Evolutionary conservation across 2,797 vertebrate species (phyloP).

Genomic region (Podarcis lilfordi): DNA sequence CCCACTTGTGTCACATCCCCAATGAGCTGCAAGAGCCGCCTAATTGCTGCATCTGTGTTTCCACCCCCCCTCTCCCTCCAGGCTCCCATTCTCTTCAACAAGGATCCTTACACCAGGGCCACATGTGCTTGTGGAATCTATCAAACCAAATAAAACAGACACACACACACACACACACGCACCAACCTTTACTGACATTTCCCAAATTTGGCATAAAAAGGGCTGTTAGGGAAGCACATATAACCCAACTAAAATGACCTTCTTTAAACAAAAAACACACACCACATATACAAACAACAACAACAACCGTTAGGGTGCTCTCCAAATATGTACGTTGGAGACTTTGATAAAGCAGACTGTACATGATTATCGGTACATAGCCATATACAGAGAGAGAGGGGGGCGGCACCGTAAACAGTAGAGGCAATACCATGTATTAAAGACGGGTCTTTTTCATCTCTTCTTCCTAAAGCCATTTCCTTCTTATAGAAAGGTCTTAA

Average conservation of each 20-base stretch:
- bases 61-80: constrained; percentile 66
- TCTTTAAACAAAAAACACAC: not conserved
- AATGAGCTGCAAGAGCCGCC: constrained; percentile 88
- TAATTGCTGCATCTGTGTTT: constrained; percentile 88
- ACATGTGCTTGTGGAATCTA: constrained; percentile 86
- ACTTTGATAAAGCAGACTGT: constrained; percentile 22
- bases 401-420: constrained; percentile 29
- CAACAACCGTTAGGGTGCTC: constrained; percentile 43
- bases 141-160: constrained; percentile 79
- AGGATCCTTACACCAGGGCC: constrained; percentile 84
- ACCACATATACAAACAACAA: not conserved
- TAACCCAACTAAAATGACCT: constrained; percentile 44
- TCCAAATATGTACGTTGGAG: constrained; percentile 38
- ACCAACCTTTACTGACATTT: constrained; percentile 78
- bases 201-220: constrained; percentile 76
- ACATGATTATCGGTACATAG: constrained; percentile 49
- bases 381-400: constrained; percentile 51
- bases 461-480: constrained; percentile 43
- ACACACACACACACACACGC: constrained; percentile 37
- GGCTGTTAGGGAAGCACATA: constrained; percentile 66
- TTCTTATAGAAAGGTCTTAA: constrained; percentile 59
- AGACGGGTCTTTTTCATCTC: constrained; percentile 53
- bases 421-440: constrained; percentile 59
- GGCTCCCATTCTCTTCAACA: constrained; percentile 85
- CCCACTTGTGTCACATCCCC: constrained; percentile 92